These are phyloP conservation scores for Grammomys surdaster DNA, from an alignment of 2,113 vertebrate genomes.

Conservation along the genomic window DNA sequence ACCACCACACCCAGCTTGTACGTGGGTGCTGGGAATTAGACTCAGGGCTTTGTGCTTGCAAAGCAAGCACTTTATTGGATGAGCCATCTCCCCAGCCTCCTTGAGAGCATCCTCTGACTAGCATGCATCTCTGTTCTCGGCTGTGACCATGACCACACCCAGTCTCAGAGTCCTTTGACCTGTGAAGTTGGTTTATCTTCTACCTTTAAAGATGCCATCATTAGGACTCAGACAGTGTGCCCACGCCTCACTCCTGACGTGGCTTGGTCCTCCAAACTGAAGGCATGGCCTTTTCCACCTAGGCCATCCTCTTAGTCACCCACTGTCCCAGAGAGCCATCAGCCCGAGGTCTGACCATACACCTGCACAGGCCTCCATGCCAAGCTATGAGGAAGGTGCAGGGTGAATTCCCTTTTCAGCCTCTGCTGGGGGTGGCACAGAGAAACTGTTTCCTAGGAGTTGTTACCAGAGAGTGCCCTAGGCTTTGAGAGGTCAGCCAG, in stretches of 20 bases:
- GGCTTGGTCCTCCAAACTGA: background rate
- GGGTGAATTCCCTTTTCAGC: background rate
- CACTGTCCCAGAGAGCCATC: background rate
- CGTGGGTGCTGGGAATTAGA: background rate
- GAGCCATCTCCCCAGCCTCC: no score
- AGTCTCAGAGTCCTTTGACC: background rate
- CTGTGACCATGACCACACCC: rapidly evolving
- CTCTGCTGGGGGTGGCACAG: background rate
- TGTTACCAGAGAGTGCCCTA: background rate
- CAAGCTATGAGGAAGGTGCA: background rate
- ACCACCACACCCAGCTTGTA: background rate
- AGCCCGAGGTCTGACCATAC: conserved; percentile 20
- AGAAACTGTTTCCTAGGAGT: background rate
- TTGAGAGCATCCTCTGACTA: background rate
- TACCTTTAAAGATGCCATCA: background rate
- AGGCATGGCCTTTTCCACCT: background rate
- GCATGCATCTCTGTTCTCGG: background rate
- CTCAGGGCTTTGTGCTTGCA: background rate
- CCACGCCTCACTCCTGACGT: background rate
- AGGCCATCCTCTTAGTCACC: background rate
- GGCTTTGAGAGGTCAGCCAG: conserved; percentile 24
- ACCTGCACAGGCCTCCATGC: background rate
- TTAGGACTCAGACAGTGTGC: background rate
- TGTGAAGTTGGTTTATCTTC: background rate
- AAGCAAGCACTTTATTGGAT: background rate